Base-by-base conservation (phyloP, 2,113 vertebrate species). In the Toxostoma redivivum region DNA sequence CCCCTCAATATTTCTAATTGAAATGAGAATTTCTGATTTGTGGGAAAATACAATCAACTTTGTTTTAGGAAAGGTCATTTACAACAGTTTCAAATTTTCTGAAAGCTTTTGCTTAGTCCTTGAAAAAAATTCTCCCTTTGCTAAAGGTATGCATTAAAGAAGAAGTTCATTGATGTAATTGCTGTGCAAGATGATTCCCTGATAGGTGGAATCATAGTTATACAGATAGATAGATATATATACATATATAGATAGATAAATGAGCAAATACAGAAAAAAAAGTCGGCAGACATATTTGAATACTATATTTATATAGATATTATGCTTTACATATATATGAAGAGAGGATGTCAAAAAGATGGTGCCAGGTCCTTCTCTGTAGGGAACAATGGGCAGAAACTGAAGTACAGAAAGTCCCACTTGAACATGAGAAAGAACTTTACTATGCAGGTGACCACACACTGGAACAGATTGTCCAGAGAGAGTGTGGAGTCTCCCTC, bases 11-110 rank as follows among this genome's bases (percentile, higher is more conserved):
- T 9, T 88, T 81, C 24, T 13, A 58, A 73, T 18, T 33, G 10
- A 58, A 64, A 5, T 45, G 10, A 73, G 9, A 86, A 74, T 0
- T 67, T 23, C 4, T n/a, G 12, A 25, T 44, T 56, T 66, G 1
- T 10, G 12, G 24, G 14, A 4, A 45, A 45, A 62, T 50, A 4
- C 0, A n/a, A 28, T 1, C 7, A 37, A 12, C 3, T 17, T 56
- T 50, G 12, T 16, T 48, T 56, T 58, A 7, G 25, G 28, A 69
- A 73, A 73, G 10, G 20, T 56, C 0, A n/a, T 70, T 78, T 74
- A 37, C 27, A 82, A 19, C 15, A 33, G 5, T 67, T 91, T 81
- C 31, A 67, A 45, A 69, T 14, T 54, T 62, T 27, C 14, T 21
- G 4, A 54, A 81, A 77, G 1, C 3, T 45, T 24, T 57, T 1